Conservation (phyloP, 2,888 invertebrate species). For the Serripes groenlandicus region DNA sequence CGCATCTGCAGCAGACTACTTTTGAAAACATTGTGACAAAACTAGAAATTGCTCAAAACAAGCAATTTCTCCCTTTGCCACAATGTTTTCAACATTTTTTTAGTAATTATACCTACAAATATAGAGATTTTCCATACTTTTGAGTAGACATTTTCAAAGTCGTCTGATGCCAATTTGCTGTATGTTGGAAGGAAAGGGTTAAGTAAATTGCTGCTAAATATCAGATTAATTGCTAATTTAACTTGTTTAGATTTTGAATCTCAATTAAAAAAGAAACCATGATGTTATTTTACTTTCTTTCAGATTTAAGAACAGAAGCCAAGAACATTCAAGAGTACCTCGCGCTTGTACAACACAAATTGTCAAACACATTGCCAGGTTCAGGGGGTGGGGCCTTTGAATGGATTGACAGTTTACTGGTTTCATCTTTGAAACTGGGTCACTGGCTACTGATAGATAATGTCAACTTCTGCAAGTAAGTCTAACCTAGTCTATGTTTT, state of each 20-base stretch:
- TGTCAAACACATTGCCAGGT: constrained; percentile 65
- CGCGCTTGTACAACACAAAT: constrained; percentile 35
- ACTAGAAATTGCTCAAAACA: too few species aligned
- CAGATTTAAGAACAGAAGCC: background rate
- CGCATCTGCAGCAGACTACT: too few species aligned
- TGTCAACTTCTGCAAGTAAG: constrained; percentile 94
- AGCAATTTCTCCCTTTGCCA: too few species aligned
- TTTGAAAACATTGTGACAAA: too few species aligned
- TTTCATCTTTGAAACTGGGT: constrained; percentile 86
- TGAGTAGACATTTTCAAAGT: too few species aligned
- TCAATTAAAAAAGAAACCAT: background rate
- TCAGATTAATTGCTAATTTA: background rate
- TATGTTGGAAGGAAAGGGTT: too few species aligned
- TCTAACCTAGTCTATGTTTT: background rate
- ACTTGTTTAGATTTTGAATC: background rate
- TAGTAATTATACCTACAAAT: too few species aligned
- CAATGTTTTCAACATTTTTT: too few species aligned
- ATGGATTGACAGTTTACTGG: constrained; percentile 87
- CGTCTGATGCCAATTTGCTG: too few species aligned
- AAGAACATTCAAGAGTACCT: background rate
- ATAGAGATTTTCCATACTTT: too few species aligned
- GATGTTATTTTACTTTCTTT: background rate
- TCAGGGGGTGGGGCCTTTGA: constrained; percentile 86
- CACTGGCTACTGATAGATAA: constrained; percentile 89
- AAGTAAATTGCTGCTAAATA: background rate